phyloP scores from a whole-genome alignment of 2,888 invertebrate genomes.

The Lycia hirtaria region DNA sequence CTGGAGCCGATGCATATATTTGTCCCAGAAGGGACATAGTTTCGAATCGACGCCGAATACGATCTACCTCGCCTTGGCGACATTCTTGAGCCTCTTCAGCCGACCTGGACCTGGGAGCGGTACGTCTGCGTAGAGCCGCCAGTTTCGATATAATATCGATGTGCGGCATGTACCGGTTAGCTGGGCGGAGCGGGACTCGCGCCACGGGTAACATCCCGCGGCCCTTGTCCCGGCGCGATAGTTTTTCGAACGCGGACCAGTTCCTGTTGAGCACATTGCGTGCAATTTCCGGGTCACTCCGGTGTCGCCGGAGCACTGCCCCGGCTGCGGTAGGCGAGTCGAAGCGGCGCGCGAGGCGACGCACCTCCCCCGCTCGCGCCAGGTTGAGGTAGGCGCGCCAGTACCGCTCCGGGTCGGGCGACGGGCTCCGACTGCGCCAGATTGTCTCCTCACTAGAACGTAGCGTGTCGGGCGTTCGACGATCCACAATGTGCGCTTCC shows the following conservation, averaged over 20 bases:
- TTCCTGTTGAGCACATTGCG: slow-evolving; percentile 83
- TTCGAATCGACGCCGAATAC: slow-evolving; percentile 90
- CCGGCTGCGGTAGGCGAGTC: slow-evolving; percentile 87
- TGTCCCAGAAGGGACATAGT: slow-evolving; percentile 89
- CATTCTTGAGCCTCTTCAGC: slow-evolving; percentile 80
- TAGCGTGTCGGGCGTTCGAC: slow-evolving; percentile 81
- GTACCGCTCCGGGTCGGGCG: slow-evolving; percentile 90
- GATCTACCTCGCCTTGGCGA: slow-evolving; percentile 89
- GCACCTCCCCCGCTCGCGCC: slow-evolving; percentile 91
- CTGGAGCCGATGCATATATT: slow-evolving; percentile 93
- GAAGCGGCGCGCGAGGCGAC: slow-evolving; percentile 91
- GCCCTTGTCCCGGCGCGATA: slow-evolving; percentile 58
- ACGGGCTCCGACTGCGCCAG: slow-evolving; percentile 89
- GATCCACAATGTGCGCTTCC: slow-evolving; percentile 76
- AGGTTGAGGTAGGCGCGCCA: slow-evolving; percentile 89
- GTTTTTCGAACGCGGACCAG: slow-evolving; percentile 78
- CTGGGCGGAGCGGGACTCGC: slow-evolving; percentile 86
- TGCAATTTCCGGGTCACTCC: slow-evolving; percentile 92
- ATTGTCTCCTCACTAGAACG: slow-evolving; percentile 88
- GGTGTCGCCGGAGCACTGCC: slow-evolving; percentile 86
- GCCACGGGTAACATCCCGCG: slow-evolving; percentile 87
- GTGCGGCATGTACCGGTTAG: slow-evolving; percentile 93
- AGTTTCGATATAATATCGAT: slow-evolving; percentile 96
- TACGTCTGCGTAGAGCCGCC: slow-evolving; percentile 86
- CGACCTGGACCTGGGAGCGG: slow-evolving; percentile 78